Percentiles rank a stretch among this genome's conserved stretches.
phyloP scores from a whole-genome alignment of 2,113 vertebrate species.

The Oryzias melastigma region DNA sequence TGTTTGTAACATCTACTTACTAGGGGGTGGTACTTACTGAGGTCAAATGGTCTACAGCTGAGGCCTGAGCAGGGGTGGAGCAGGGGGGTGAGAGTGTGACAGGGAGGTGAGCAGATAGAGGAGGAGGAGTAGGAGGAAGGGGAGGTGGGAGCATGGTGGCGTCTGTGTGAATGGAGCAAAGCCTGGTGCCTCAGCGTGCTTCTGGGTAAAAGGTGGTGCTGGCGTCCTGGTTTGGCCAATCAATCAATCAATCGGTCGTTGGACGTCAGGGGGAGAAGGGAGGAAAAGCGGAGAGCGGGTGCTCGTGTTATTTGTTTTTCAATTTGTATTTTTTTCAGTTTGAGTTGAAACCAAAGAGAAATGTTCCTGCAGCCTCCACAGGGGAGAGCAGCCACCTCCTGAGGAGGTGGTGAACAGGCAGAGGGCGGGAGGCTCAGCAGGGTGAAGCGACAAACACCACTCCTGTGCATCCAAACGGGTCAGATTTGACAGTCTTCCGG shows the following conservation, averaged over 20 bases:
- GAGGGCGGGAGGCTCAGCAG: slow-evolving; percentile 25
- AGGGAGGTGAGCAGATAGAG: slow-evolving; percentile 72
- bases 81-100: slow-evolving; percentile 73
- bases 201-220: slow-evolving; percentile 79
- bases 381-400: slow-evolving; percentile 47
- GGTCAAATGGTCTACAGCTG: slow-evolving; percentile 74
- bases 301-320: slow-evolving; percentile 59
- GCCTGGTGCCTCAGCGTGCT: slow-evolving; percentile 81
- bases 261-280: slow-evolving; percentile 55
- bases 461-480: background rate
- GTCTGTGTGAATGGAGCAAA: slow-evolving; percentile 80
- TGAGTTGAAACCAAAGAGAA: slow-evolving; percentile 66
- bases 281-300: slow-evolving; percentile 67
- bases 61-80: slow-evolving; percentile 70
- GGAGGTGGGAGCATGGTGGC: slow-evolving; percentile 66
- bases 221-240: slow-evolving; percentile 71
- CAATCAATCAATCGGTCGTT: slow-evolving; percentile 63
- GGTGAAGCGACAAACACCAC: slow-evolving; percentile 25
- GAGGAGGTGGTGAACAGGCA: slow-evolving; percentile 21
- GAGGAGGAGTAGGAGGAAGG: slow-evolving; percentile 53
- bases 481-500: background rate
- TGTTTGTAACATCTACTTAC: slow-evolving; percentile 71
- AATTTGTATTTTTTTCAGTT: slow-evolving; percentile 19
- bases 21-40: slow-evolving; percentile 78
- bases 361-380: slow-evolving; percentile 45